Percentiles rank a stretch among this genome's conserved stretches.
These are phyloP conservation scores for Drosophila pachea DNA, from an alignment of 1,140 invertebrate species.

Conservation along the genomic window DNA sequence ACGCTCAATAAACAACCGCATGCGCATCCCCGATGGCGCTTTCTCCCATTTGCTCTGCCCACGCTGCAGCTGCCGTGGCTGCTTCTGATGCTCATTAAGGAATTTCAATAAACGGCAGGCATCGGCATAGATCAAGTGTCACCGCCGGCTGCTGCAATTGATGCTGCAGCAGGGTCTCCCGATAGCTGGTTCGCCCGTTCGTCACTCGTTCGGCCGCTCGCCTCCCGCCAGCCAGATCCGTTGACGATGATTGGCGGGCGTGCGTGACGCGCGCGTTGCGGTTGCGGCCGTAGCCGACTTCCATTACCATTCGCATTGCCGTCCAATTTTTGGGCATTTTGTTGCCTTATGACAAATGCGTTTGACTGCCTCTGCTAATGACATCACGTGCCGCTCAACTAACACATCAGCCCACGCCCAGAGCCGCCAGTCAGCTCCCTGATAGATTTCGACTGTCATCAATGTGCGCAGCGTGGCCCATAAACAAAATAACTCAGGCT, in stretches of 20 bases:
- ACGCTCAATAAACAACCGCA: constrained; percentile 8
- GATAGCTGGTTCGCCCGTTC: too few relatives aligned
- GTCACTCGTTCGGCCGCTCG: too few relatives aligned
- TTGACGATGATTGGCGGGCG: constrained; percentile 72
- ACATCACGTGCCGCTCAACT: constrained; percentile 66
- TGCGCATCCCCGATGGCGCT: constrained; percentile 40
- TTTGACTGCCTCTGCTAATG: constrained; percentile 58
- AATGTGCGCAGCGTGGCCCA: constrained; percentile 59
- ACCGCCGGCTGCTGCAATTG: constrained; percentile 22
- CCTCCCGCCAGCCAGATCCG: neutral
- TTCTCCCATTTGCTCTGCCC: constrained; percentile 52
- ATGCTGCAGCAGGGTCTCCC: neutral
- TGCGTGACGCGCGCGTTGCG: constrained; percentile 57
- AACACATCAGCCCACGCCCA: neutral
- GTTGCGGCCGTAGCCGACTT: constrained; percentile 53
- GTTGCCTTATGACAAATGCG: constrained; percentile 73
- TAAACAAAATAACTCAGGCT: constrained; percentile 74
- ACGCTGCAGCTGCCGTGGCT: constrained; percentile 13
- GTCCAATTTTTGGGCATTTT: constrained; percentile 55
- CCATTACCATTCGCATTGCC: constrained; percentile 5
- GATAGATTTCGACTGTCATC: constrained; percentile 66
- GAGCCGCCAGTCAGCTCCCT: neutral
- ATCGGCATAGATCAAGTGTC: constrained; percentile 60
- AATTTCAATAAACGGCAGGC: constrained; percentile 70
- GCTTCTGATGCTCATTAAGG: constrained; percentile 66